Evolutionary conservation across 2,113 vertebrate species (phyloP), one percentile per base, ranked within the genome.

Genomic region (Seriola rivoliana): DNA sequence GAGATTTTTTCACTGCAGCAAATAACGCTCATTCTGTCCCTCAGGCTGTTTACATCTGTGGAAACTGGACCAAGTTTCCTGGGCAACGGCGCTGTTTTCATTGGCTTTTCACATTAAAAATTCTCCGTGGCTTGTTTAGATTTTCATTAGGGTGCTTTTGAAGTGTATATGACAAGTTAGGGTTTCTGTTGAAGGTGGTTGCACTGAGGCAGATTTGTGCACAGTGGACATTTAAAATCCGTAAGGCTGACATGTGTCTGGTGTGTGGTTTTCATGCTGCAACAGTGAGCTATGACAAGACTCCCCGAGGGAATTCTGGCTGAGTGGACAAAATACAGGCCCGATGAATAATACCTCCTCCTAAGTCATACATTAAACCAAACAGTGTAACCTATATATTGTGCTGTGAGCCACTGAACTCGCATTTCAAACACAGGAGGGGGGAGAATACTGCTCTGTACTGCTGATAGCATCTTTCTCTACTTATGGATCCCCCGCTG

Each of bases 291-390:
- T 62, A 70, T 81, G 84, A 92, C 81, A 81, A 16, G 82, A 67
- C 80, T 86, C 68, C 82, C 65, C 3, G 3, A 38, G 84, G 84
- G 50, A 78, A 50, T 65, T 80, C 55, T 68, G 68, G 83, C 75
- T 90, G 91, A 91, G 66, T 88, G 72, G 80, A 88, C 90, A 85
- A 83, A 92, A 92, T 44, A 68, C 65, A 84, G 50, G 36, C 78
- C 29, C 16, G 42, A 71, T 52, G 75, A 88, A 75, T 66, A 84
- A 72, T 59, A 64, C 38, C 59, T 77, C 64, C 46, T 38, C 59
- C 19, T 25, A 17, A 72, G 44, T 74, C 74, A 72, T 79, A 67
- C n/a, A 77, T 46, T 34, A 48, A 68, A 81, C 40, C 78, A 86
- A 32, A 70, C 48, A 60, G 8, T 21, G 21, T 60, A 62, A 76